Evolutionary conservation across 2,888 invertebrate species (phyloP).

Genomic region (Leucophora obtusa): DNA sequence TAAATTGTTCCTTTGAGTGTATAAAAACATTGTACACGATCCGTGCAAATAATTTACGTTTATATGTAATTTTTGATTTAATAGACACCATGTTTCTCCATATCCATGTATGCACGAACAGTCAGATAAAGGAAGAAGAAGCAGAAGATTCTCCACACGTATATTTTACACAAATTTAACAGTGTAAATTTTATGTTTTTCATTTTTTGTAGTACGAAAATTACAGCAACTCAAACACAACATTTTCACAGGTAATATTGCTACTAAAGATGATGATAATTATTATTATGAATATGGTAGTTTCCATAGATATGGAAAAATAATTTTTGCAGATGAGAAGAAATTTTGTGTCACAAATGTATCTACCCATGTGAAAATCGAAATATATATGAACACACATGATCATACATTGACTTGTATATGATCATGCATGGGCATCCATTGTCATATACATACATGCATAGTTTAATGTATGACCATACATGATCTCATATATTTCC

Average conservation of each 20-base stretch:
- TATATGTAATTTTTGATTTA: constrained; percentile 64
- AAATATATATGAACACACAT: no score
- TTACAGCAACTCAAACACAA: constrained; percentile 34
- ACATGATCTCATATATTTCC: no score
- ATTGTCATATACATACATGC: no score
- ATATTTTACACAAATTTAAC: constrained; percentile 58
- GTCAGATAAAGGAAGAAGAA: constrained; percentile 8
- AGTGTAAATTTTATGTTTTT: constrained; percentile 50
- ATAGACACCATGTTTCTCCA: constrained; percentile 58
- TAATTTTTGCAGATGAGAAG: no score
- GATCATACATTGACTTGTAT: no score
- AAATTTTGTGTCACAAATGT: no score
- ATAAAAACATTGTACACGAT: constrained; percentile 53
- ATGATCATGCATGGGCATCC: no score
- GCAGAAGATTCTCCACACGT: constrained; percentile 54
- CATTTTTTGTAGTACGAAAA: constrained; percentile 46
- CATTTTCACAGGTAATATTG: constrained; percentile 60
- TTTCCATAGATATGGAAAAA: constrained; percentile 13
- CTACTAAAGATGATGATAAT: constrained; percentile 51
- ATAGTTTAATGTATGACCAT: no score
- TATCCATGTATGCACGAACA: constrained; percentile 11
- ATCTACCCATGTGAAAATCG: no score
- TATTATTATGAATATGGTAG: constrained; percentile 48
- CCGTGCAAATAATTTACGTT: constrained; percentile 63
- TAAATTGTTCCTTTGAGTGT: not conserved